Base-by-base conservation (phyloP, 2,888 invertebrate genomes). In the Caenorhabditis sp. region DNA sequence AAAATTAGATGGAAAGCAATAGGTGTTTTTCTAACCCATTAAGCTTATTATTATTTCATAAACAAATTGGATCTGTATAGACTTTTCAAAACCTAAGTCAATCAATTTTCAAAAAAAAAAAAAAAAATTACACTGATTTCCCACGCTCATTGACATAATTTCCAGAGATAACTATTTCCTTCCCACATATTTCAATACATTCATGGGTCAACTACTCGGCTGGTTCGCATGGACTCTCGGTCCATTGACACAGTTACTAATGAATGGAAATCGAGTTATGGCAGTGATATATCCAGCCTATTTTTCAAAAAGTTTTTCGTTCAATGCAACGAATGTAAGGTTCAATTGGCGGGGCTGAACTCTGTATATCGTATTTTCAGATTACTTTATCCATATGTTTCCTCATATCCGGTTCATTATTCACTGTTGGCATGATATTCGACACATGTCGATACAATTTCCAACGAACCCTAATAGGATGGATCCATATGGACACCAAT, bases 181-280 rank as follows among this genome's bases (percentile, higher is more conserved):
- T 4, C 70, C 70, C 1, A 17, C 36, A 1, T 65, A 49, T 10
- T 70, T 65, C 26, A 70, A 70, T 50, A 52, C 64, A 8, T 61
- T 70, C 1, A 61, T 65, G 21, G 70, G 70, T 10, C 70, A 65
- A 26, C 53, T 70, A 12, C 53, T 70, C 27, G 70, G 70, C 38
- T 70, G 70, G 70, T 70, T 70, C 23, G 70, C 70, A 1, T 70
- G 70, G 70, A 65, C 59, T 21, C 23, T 52, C 1, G 52, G 52
- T 21, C 52, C 52, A 21, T 52, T 52, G 21, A 52, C 52, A 17
- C 52, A 52, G 21, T 10, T 52, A 4, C 23, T 52, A 12, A 23
- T 52, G 52, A 52, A 20, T 23, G 21, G 52, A 8, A 52, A 23
- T 52, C 21, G 52, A 7, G 23, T 23, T 7, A 52, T 52, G 23